Evolutionary conservation across 1,140 invertebrate genomes (phyloP).

Genomic region (Heterodera schachtii): DNA sequence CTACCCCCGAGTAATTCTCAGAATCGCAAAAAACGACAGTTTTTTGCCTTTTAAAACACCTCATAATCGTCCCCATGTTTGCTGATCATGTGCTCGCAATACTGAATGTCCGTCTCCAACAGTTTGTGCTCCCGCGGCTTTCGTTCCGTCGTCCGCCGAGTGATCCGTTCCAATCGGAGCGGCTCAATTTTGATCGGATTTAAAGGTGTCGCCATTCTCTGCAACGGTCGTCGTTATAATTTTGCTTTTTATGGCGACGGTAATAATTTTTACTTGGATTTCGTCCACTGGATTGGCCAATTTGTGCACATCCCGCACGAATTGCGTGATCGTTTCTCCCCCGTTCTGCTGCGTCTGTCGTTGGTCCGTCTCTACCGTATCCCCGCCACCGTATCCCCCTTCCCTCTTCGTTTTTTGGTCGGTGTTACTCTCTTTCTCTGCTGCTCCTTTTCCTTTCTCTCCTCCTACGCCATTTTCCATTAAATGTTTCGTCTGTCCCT

Average conservation of each 20-base stretch:
- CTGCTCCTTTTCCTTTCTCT: too few species aligned
- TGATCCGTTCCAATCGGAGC: neutral
- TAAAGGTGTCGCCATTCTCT: neutral
- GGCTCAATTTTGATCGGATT: neutral
- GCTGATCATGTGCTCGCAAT: conserved; percentile 7
- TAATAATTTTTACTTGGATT: neutral
- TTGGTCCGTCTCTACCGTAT: neutral
- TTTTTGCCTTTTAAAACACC: neutral
- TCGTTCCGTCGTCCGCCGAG: neutral
- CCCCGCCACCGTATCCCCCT: neutral
- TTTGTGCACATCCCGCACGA: neutral
- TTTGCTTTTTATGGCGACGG: too few species aligned
- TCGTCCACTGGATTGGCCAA: neutral
- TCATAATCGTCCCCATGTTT: neutral
- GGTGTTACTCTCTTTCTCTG: too few species aligned
- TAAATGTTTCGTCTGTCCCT: too few species aligned
- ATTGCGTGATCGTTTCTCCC: neutral
- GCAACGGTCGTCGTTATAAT: too few species aligned
- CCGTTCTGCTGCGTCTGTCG: conserved; percentile 2
- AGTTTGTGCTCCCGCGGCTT: conserved; percentile 15
- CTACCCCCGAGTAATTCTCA: too few species aligned
- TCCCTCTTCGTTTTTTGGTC: too few species aligned
- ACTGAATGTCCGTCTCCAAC: neutral
- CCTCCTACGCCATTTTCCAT: too few species aligned
- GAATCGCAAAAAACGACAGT: too few species aligned